A percentile compares a stretch with the other conserved stretches of the same genome.
phyloP scores from a whole-genome alignment of 2,888 invertebrate genomes.

The Therioaphis trifolii region DNA sequence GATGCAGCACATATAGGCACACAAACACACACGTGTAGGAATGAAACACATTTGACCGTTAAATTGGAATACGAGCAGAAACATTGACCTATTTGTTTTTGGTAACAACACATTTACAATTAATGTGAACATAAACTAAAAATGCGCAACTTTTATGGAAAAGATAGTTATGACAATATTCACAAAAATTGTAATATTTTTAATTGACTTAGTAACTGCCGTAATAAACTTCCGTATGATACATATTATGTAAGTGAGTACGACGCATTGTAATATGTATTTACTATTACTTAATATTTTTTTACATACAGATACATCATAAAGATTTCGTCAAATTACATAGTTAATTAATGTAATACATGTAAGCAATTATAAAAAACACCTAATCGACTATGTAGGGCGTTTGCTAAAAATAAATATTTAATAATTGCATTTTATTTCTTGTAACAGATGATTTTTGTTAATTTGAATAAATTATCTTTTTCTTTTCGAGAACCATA shows the following conservation, averaged over 20 bases:
- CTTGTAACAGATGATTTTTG: no score
- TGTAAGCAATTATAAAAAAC: background rate
- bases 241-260: no score
- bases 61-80: background rate
- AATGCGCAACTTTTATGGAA: background rate
- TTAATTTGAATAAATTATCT: no score
- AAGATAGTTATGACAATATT: no score
- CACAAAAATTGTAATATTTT: no score
- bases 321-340: background rate
- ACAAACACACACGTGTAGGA: background rate
- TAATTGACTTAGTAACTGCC: no score
- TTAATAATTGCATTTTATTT: background rate
- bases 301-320: background rate
- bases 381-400: background rate
- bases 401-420: conserved; percentile 4
- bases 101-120: background rate
- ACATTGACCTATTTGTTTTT: conserved; percentile 11
- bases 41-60: conserved; percentile 3
- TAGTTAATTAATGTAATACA: background rate
- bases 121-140: background rate
- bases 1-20: background rate
- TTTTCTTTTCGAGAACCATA: no score
- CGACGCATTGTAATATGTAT: background rate
- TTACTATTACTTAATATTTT: background rate
- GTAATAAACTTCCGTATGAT: no score